phyloP scores from a whole-genome alignment of 1,140 invertebrate species.

The Caerostris darwini region DNA sequence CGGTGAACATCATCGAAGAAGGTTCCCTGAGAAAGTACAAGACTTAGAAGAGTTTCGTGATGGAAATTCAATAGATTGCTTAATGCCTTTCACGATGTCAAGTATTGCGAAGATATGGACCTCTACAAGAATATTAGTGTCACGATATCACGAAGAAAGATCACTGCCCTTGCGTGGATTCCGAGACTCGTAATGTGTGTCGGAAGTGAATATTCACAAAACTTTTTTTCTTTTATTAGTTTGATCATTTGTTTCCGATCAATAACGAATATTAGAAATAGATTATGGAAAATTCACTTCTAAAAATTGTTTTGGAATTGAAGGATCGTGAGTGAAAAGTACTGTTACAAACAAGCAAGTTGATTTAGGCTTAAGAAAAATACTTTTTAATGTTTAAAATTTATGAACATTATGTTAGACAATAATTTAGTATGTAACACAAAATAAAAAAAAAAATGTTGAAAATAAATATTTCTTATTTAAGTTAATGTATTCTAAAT shows the following conservation, averaged over 20 bases:
- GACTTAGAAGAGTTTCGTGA: not conserved
- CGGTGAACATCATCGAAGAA: not conserved
- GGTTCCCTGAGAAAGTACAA: conserved; percentile 1
- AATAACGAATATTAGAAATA: not conserved
- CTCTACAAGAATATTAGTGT: not conserved
- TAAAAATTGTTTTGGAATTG: conserved; percentile 1
- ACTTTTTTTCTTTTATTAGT: not conserved
- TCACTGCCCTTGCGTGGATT: conserved; percentile 22
- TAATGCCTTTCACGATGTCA: conserved; percentile 29
- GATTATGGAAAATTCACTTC: not conserved
- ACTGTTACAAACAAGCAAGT: not conserved
- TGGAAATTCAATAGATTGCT: conserved; percentile 21
- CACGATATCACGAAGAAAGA: conserved; percentile 28
- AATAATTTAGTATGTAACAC: too few relatives aligned
- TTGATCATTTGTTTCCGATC: not conserved
- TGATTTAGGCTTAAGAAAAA: too few relatives aligned
- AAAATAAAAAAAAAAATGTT: too few relatives aligned
- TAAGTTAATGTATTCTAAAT: too few relatives aligned
- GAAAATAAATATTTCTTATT: too few relatives aligned
- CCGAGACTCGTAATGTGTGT: not conserved
- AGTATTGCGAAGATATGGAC: not conserved
- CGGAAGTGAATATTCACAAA: not conserved
- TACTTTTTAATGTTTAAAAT: too few relatives aligned
- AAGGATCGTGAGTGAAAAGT: not conserved
- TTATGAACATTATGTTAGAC: too few relatives aligned